Base-by-base conservation (phyloP, 2,797 vertebrate genomes). In the Chaetodon trifasciatus region DNA sequence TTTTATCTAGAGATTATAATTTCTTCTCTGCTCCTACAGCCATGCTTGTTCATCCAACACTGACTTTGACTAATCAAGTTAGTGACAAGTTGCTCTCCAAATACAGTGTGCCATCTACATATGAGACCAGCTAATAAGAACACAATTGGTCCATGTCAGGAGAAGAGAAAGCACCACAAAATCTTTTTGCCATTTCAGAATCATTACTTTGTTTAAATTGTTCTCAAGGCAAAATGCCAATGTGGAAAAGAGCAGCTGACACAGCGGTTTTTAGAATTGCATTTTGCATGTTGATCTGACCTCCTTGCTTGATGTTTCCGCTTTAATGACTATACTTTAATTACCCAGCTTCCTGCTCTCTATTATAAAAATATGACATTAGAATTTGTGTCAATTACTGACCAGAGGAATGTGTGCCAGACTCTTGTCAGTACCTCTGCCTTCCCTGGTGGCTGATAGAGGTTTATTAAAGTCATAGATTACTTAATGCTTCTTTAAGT, bases 391-490 rank as follows among this genome's bases (percentile, higher is more conserved):
- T 78, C 74, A 78, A 42, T 82, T 70, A 72, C 52, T 23, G 58
- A 49, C 35, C 16, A 6, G 47, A 2, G 4, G 15, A 74, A 19
- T 72, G 44, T n/a, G 50, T 72, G 76, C 78, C 82, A 86, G 76
- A 32, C 58, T 64, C 39, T 15, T 74, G 71, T 85, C 62, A 19
- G 49, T 74, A 50, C 40, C 70, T 64, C 40, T 73, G 55, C 21
- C 28, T 46, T 70, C 32, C 44, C 40, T 2, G 9, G 42, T 64
- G 67, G 62, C 70, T 65, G n/a, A 66, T 53, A 50, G 52, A 44
- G 40, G 58, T 50, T 76, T 70, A 88, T 86, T 86, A 53, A 72
- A 82, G 62, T 49, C 61, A 66, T 28, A 37, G 62, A 82, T 77
- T 71, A 47, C 55, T 74, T 81, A 70, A 75, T 76, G 64, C 68